phyloP scores from a whole-genome alignment of 1,140 invertebrate genomes.

The silkworm (Bombyx mori) region DNA sequence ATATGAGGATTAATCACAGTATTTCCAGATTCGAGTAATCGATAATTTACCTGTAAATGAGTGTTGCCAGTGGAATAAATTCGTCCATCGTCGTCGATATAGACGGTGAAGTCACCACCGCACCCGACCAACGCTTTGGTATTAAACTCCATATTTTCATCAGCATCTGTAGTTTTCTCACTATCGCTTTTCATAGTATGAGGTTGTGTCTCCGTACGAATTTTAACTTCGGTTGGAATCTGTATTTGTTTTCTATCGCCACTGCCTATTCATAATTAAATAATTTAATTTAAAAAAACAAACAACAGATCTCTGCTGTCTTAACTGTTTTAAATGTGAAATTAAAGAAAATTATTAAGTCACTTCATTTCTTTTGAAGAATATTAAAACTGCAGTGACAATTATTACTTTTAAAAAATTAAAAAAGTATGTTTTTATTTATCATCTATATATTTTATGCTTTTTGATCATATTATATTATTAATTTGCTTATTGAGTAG shows the following conservation, averaged over 20 bases:
- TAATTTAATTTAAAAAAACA: not conserved
- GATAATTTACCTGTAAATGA: conserved; percentile 31
- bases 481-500: no score
- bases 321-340: no score
- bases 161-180: conserved; percentile 21
- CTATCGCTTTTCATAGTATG: conserved; percentile 22
- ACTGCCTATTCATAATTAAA: conserved; percentile 27
- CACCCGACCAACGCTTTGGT: conserved; percentile 46
- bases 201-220: conserved; percentile 30
- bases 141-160: conserved; percentile 18
- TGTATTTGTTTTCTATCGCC: conserved; percentile 51
- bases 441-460: no score
- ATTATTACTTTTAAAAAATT: no score
- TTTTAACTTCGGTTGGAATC: conserved; percentile 42
- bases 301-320: not conserved
- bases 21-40: no score
- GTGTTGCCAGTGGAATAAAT: conserved; percentile 49
- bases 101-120: conserved; percentile 56
- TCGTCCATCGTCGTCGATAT: conserved; percentile 47
- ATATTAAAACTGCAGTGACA: no score
- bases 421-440: no score
- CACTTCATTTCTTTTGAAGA: no score
- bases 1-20: no score
- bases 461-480: no score
- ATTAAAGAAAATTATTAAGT: no score